A percentile compares a stretch with the other conserved stretches of the same genome.
Conservation (phyloP, 2,888 invertebrate genomes). For the Aporophyla nigra region DNA sequence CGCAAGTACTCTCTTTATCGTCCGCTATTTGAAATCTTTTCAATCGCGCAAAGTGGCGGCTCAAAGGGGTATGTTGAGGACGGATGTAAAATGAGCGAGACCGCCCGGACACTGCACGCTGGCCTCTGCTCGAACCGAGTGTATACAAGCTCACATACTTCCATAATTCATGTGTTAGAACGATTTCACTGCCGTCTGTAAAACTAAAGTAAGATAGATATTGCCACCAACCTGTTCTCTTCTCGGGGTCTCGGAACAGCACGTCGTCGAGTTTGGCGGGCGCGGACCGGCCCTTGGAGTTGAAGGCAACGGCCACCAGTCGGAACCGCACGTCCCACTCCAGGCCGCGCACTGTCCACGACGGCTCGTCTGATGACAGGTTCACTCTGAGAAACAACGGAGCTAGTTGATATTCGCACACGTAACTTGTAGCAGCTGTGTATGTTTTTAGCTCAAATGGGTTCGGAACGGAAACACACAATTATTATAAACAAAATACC, state of each 20-base stretch:
- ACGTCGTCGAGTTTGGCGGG: slow-evolving; percentile 94
- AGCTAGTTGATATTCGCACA: not conserved
- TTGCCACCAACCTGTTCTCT: slow-evolving; percentile 92
- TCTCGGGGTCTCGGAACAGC: slow-evolving; percentile 95
- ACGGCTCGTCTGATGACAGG: slow-evolving; percentile 92
- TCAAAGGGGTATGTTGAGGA: slow-evolving; percentile 30
- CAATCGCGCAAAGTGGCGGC: slow-evolving; percentile 44
- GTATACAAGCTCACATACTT: slow-evolving; percentile 1
- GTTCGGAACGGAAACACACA: not conserved
- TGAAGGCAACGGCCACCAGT: slow-evolving; percentile 94
- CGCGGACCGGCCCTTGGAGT: slow-evolving; percentile 95
- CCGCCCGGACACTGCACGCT: not conserved
- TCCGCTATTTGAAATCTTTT: slow-evolving; percentile 50
- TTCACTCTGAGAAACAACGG: slow-evolving; percentile 87
- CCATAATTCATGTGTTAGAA: not conserved
- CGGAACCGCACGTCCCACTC: slow-evolving; percentile 95
- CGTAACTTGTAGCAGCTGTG: not conserved
- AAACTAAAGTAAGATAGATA: not conserved
- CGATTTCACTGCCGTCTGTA: not conserved
- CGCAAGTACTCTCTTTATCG: slow-evolving; percentile 24
- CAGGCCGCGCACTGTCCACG: slow-evolving; percentile 94
- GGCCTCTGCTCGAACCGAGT: not conserved
- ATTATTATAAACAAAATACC: not conserved
- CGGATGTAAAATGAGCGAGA: slow-evolving; percentile 26
- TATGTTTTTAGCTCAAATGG: not conserved